Conservation (phyloP, 2,113 vertebrate species). For the Enhydra lutris region DNA sequence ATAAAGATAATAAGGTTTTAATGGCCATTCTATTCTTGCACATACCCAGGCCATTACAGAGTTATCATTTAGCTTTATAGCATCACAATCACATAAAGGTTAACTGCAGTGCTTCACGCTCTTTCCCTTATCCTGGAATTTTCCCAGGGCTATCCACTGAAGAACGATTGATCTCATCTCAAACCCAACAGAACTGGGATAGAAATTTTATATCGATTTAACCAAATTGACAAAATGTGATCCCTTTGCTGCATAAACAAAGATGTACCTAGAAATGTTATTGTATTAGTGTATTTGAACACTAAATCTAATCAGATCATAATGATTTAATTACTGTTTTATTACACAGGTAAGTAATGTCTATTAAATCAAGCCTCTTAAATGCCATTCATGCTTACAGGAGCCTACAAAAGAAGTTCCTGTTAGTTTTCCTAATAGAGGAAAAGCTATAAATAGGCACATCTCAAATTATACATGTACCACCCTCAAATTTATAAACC, state of each 20-base stretch:
- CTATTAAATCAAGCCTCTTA: constrained; percentile 33
- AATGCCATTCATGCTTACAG: background rate
- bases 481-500: background rate
- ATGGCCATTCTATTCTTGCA: background rate
- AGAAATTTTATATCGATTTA: background rate
- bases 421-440: background rate
- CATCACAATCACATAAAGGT: background rate
- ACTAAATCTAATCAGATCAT: constrained; percentile 25
- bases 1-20: constrained; percentile 24
- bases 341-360: constrained; percentile 19
- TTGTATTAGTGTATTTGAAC: constrained; percentile 16
- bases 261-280: background rate
- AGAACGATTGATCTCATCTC: background rate
- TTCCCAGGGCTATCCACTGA: background rate
- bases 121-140: background rate
- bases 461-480: background rate
- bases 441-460: background rate
- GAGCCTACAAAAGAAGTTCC: background rate
- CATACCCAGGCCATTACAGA: background rate
- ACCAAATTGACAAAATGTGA: background rate
- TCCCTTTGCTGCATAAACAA: background rate
- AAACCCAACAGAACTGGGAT: background rate
- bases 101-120: background rate
- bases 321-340: constrained; percentile 28
- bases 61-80: constrained; percentile 18